phyloP scores from a whole-genome alignment of 2,113 vertebrate species.

The Todiramphus saurophagus region DNA sequence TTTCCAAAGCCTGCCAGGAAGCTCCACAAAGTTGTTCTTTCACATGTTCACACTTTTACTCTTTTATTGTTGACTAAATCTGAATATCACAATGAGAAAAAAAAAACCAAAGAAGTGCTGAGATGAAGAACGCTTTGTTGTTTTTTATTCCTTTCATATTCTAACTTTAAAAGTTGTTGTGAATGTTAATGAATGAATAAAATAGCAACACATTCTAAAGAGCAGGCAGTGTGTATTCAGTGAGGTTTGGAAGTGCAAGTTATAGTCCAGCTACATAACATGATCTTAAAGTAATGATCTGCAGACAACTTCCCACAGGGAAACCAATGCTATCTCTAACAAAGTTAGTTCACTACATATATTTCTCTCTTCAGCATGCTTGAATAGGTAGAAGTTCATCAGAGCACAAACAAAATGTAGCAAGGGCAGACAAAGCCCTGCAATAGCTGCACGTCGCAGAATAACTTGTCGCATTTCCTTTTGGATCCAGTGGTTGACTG shows the following conservation, averaged over 20 bases:
- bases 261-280: background rate
- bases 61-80: slow-evolving; percentile 15
- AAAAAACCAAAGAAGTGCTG: background rate
- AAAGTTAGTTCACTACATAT: background rate
- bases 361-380: background rate
- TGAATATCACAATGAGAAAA: background rate
- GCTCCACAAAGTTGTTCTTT: slow-evolving; percentile 15
- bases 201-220: background rate
- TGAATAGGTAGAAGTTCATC: background rate
- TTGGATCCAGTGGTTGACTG: background rate
- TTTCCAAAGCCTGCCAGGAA: background rate
- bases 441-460: background rate
- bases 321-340: background rate
- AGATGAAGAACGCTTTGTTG: background rate
- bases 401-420: background rate
- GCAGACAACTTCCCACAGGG: background rate
- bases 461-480: background rate
- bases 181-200: slow-evolving; percentile 18
- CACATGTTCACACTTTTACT: background rate
- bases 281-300: background rate
- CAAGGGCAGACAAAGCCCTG: background rate
- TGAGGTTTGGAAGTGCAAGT: background rate
- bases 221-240: background rate
- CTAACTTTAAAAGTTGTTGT: slow-evolving; percentile 3
- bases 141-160: background rate